Evolutionary conservation across 2,888 invertebrate genomes (phyloP), one percentile per base, ranked within the genome.

Genomic region (Gastracanthus pulcherrimus): DNA sequence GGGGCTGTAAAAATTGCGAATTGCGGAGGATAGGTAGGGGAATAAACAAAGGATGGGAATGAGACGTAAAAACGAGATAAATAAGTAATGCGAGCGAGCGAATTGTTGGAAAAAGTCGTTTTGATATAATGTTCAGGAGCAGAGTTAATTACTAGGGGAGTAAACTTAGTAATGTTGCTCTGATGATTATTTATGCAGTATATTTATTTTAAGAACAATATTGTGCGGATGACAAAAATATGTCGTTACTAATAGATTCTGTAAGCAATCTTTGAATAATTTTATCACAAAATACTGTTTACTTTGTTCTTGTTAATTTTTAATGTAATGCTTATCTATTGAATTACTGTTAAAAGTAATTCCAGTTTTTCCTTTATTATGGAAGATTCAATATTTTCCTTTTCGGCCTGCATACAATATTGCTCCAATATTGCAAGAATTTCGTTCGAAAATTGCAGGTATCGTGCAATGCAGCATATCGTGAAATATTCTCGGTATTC

Each of bases 1-100:
- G 34, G 11, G 34, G 78, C 38, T 26, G 58, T 79, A 79, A 79
- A 79, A 79, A 79, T 79, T 72, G 34, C 31, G 72, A 79, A 79
- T 72, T 41, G 66, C 72, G 19, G 55, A 16, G 4, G 4, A 29
- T 31, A 31, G 31, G 29, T 7, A 48, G 16, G 75, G 34, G 16
- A 67, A 74, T 58, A 74, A 78, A 67, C 36, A 66, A 74, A 45
- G 58, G 19, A 26, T 7, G n/a, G 26, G n/a, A 58, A 67, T 23
- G 11, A 48, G 58, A 31, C 23, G 38, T 58, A 58, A 55, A 71
- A 31, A 41, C 19, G 48, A 34, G 19, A 19, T 38, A 75, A 66
- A 66, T 75, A n/a, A 19, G n/a, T 16, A n/a, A 31, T 31, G 31
- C n/a, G 45, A 9, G 13, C n/a, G 9, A 16, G 19, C 4, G 48